Percentiles rank a stretch among this genome's conserved stretches.
Evolutionary conservation across 2,113 vertebrate genomes (phyloP).

Genomic region (Conger conger): DNA sequence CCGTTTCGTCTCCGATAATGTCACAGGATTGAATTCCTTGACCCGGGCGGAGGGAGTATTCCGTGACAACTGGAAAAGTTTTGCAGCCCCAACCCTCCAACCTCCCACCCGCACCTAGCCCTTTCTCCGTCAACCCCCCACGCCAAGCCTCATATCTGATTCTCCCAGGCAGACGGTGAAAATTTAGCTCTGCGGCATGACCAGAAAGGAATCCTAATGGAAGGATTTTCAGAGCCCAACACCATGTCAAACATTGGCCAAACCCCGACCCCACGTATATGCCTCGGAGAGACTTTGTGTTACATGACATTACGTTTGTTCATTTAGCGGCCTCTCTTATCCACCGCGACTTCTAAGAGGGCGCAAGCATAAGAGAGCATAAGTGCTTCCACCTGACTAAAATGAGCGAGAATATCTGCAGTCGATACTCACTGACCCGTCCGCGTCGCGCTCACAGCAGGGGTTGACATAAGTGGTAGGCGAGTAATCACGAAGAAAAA

Average conservation of each 20-base stretch:
- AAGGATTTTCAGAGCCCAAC: background rate
- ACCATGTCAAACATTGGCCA: background rate
- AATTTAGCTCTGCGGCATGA: background rate
- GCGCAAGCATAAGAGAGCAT: too few relatives aligned
- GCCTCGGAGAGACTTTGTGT: conserved; percentile 33
- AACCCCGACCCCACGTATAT: conserved; percentile 23
- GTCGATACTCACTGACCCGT: too few relatives aligned
- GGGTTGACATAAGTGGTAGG: too few relatives aligned
- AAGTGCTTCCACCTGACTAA: too few relatives aligned
- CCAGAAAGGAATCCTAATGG: conserved; percentile 1
- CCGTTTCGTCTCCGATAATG: background rate
- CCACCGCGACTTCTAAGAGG: too few relatives aligned
- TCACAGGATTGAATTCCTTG: background rate
- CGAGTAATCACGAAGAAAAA: too few relatives aligned
- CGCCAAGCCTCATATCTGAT: background rate
- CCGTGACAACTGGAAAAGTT: background rate
- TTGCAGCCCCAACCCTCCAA: background rate
- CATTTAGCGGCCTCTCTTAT: too few relatives aligned
- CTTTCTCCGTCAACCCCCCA: background rate
- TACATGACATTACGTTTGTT: too few relatives aligned
- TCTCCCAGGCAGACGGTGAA: background rate
- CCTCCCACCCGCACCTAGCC: background rate
- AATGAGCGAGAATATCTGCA: too few relatives aligned
- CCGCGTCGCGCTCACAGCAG: too few relatives aligned
- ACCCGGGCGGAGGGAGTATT: background rate